Conservation (phyloP, 2,888 invertebrate genomes). For the Encarsia formosa region DNA sequence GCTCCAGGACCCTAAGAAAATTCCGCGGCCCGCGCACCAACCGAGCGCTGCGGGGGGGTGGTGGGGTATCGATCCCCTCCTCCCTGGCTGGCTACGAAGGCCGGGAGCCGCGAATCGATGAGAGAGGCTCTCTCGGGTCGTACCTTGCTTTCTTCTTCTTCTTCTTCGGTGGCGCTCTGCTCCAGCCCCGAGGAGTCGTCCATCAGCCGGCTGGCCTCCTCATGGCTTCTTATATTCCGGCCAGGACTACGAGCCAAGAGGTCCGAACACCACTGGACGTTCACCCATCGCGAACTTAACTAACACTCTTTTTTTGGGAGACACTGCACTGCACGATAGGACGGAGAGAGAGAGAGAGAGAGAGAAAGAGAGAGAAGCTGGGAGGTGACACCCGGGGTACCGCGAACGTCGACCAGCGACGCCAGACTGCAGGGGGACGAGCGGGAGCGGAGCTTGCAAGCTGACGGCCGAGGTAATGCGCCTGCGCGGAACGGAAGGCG, state of each 20-base stretch:
- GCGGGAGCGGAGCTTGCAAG: background rate
- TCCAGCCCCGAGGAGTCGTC: conserved; percentile 20
- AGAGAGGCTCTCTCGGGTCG: background rate
- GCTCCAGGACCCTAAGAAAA: too few relatives aligned
- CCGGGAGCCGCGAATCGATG: background rate
- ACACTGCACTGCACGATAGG: background rate
- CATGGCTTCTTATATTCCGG: background rate
- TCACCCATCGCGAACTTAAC: too few relatives aligned
- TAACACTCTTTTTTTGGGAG: too few relatives aligned
- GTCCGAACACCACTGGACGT: too few relatives aligned
- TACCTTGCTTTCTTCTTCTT: too few relatives aligned
- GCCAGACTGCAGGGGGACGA: conserved; percentile 25
- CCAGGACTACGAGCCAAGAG: too few relatives aligned
- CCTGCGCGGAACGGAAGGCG: background rate
- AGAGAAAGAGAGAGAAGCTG: background rate
- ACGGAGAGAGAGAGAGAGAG: background rate
- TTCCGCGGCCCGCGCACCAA: too few relatives aligned
- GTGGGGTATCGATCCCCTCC: too few relatives aligned
- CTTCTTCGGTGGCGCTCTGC: conserved; percentile 16
- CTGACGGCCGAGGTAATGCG: background rate
- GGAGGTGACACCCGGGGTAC: conserved; percentile 2
- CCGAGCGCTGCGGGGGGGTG: too few relatives aligned
- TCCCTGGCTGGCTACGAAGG: background rate
- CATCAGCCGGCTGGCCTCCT: conserved; percentile 21
- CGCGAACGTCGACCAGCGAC: conserved; percentile 28